Evolutionary conservation across 1,140 invertebrate species (phyloP).

Genomic region (Chrysomallon squamiferum): DNA sequence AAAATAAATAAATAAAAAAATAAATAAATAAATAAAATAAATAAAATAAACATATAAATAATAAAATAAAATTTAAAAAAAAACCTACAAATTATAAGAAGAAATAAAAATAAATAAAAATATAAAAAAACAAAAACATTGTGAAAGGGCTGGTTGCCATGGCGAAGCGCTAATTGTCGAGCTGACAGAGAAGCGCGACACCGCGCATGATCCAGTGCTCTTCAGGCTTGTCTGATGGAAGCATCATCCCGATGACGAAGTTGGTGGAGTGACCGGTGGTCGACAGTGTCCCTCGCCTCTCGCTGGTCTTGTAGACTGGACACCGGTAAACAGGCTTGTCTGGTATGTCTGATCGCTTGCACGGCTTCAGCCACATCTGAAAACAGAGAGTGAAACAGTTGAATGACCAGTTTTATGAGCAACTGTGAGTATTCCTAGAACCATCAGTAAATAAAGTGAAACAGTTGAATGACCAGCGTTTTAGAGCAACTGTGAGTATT

Average conservation of each 20-base stretch:
- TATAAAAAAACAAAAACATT: too few relatives aligned
- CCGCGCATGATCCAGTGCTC: slow-evolving; percentile 63
- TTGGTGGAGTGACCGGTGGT: slow-evolving; percentile 65
- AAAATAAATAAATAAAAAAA: too few relatives aligned
- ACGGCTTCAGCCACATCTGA: slow-evolving; percentile 60
- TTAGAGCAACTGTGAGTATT: too few relatives aligned
- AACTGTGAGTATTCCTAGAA: neutral
- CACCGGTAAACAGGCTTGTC: slow-evolving; percentile 71
- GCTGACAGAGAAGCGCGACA: slow-evolving; percentile 75
- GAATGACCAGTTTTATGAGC: neutral
- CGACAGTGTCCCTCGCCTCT: slow-evolving; percentile 67
- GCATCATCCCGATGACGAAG: slow-evolving; percentile 60
- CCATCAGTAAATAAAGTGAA: too few relatives aligned
- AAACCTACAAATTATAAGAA: too few relatives aligned
- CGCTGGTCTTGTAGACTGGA: slow-evolving; percentile 89
- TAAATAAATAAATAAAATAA: too few relatives aligned
- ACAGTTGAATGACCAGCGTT: neutral
- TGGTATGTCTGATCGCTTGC: slow-evolving; percentile 51
- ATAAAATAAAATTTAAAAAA: too few relatives aligned
- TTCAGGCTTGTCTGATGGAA: slow-evolving; percentile 57
- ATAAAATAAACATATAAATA: too few relatives aligned
- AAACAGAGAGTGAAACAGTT: slow-evolving; percentile 5
- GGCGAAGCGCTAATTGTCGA: slow-evolving; percentile 69
- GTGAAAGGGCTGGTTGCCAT: too few relatives aligned
- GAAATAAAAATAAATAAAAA: too few relatives aligned